Percentiles rank a stretch among this genome's conserved stretches.
These are phyloP conservation scores for Acanthurus tractus DNA, from an alignment of 2,797 vertebrate species.

Conservation along the genomic window DNA sequence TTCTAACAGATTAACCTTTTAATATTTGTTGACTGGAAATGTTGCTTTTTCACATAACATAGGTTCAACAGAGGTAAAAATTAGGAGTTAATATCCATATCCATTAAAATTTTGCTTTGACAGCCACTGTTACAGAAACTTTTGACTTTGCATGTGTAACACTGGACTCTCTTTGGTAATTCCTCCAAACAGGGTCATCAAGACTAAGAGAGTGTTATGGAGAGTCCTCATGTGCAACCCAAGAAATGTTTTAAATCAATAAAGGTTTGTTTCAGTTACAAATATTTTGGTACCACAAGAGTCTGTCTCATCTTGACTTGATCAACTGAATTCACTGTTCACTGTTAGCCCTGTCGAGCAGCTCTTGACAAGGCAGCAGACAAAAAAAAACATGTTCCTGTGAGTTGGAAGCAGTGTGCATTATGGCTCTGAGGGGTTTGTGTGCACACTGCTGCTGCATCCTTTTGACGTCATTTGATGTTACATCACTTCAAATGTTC, in stretches of 20 bases:
- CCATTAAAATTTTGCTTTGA: neutral
- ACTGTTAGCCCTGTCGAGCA: neutral
- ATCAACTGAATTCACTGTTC: neutral
- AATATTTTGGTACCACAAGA: neutral
- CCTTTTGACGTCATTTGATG: neutral
- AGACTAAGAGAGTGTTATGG: neutral
- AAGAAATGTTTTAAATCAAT: neutral
- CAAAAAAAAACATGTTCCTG: constrained; percentile 7
- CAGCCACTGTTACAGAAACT: neutral
- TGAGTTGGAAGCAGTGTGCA: constrained; percentile 19
- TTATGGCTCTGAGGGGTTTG: constrained; percentile 19
- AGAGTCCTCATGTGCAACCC: neutral
- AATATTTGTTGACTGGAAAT: neutral
- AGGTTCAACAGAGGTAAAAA: neutral
- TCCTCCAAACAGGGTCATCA: neutral
- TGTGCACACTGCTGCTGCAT: constrained; percentile 7
- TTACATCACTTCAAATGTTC: constrained; percentile 19
- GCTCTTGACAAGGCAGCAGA: constrained; percentile 10
- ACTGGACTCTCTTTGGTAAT: neutral
- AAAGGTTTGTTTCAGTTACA: constrained; percentile 4
- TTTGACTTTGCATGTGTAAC: neutral
- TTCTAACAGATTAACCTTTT: constrained; percentile 10
- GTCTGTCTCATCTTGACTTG: neutral
- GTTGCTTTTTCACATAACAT: neutral
- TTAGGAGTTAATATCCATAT: neutral